Conservation (phyloP, 2,888 invertebrate genomes). For the Cosmorhoe ocellata region DNA sequence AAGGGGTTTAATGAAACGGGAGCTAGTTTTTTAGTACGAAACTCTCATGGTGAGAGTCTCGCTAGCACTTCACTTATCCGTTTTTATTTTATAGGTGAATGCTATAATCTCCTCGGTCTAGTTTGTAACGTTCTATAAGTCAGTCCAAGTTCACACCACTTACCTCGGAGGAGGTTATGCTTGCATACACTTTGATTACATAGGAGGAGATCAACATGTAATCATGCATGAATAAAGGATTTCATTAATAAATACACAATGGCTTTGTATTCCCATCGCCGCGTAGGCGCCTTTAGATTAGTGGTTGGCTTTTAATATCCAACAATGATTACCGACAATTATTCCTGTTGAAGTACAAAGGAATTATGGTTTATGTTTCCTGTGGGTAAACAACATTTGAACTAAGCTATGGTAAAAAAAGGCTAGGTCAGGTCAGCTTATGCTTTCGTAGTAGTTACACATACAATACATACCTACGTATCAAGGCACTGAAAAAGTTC, state of each 20-base stretch:
- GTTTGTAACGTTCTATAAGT: neutral
- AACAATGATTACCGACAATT: conserved; percentile 49
- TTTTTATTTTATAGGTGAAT: neutral
- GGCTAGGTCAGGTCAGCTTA: neutral
- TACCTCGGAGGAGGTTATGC: conserved; percentile 1
- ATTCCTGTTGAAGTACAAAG: conserved; percentile 53
- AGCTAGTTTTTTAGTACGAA: no score
- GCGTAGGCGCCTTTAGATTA: conserved; percentile 26
- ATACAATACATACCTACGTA: no score
- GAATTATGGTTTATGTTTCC: conserved; percentile 60
- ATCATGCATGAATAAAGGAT: conserved; percentile 29
- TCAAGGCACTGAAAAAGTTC: no score
- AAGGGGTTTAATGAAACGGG: no score
- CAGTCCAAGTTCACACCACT: conserved; percentile 11
- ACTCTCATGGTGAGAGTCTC: no score
- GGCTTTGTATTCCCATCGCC: conserved; percentile 26
- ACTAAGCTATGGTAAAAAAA: conserved; percentile 9
- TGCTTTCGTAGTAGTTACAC: no score
- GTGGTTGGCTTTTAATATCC: conserved; percentile 28
- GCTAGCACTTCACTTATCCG: no score
- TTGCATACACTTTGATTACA: conserved; percentile 20
- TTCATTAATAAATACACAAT: conserved; percentile 30
- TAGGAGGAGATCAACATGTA: conserved; percentile 15
- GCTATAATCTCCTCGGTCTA: neutral
- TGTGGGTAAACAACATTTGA: conserved; percentile 40